These are phyloP conservation scores for Rousettus madagascariensis DNA, from an alignment of 2,797 vertebrate species.

Conservation along the genomic window DNA sequence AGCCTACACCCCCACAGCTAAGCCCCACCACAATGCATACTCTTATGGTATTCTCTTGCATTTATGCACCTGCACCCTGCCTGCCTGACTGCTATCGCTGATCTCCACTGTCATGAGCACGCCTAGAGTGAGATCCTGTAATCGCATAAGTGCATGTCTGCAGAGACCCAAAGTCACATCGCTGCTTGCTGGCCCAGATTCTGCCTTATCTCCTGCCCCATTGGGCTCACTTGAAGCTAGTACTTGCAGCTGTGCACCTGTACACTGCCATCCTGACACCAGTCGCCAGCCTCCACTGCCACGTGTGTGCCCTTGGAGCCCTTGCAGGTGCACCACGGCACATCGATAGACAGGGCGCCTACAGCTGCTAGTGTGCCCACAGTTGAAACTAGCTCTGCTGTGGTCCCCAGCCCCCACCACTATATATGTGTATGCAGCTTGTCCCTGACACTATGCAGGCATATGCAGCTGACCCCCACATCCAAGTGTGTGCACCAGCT, in stretches of 20 bases:
- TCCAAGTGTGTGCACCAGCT: neutral
- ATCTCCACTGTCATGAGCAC: neutral
- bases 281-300: neutral
- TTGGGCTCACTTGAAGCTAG: neutral
- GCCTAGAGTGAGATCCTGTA: fast-evolving
- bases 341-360: neutral
- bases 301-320: neutral
- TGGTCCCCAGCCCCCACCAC: too few relatives aligned
- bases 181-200: neutral
- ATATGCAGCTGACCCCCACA: neutral
- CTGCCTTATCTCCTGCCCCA: neutral
- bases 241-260: neutral
- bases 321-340: too few relatives aligned
- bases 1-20: neutral
- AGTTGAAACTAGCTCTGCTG: neutral
- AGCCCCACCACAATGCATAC: too few relatives aligned
- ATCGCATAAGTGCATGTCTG: neutral
- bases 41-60: neutral
- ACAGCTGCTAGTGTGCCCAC: neutral
- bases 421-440: too few relatives aligned
- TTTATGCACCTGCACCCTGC: too few relatives aligned
- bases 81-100: too few relatives aligned
- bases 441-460: neutral
- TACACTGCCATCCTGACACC: neutral
- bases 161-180: neutral